A percentile compares a stretch with the other conserved stretches of the same genome.
These are phyloP conservation scores for Prenolepis imparis DNA, from an alignment of 2,888 invertebrate species.

Conservation along the genomic window DNA sequence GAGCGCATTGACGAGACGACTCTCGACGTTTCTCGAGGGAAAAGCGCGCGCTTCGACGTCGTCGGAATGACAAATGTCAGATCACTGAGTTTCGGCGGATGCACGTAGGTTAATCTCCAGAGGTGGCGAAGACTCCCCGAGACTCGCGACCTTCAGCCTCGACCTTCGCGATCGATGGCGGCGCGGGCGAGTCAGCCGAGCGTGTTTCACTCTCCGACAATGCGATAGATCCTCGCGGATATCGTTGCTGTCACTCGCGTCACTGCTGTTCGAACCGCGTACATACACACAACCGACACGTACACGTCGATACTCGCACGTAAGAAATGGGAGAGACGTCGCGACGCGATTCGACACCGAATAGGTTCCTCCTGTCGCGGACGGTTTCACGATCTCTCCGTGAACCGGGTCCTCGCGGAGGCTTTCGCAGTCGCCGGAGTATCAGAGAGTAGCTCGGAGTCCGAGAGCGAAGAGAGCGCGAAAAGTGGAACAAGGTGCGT, in stretches of 20 bases:
- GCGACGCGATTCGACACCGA: neutral
- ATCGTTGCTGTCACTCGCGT: constrained; percentile 51
- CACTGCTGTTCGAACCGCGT: constrained; percentile 30
- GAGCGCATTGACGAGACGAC: neutral
- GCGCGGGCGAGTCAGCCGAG: constrained; percentile 32
- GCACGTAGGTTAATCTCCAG: neutral
- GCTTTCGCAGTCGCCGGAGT: neutral
- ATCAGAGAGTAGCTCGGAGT: neutral
- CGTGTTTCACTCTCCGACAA: constrained; percentile 17
- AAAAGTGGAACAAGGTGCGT: constrained; percentile 11
- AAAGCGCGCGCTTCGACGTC: neutral
- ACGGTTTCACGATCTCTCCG: neutral
- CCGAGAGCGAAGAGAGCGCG: neutral
- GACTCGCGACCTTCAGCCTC: constrained; percentile 56
- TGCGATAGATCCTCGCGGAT: constrained; percentile 15
- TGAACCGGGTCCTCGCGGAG: neutral
- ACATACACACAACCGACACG: constrained; percentile 6
- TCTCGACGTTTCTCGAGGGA: neutral
- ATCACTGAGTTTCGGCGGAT: constrained; percentile 15
- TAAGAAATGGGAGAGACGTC: neutral
- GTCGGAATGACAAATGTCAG: neutral
- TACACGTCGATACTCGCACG: neutral
- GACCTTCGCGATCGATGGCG: constrained; percentile 63
- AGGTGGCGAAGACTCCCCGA: constrained; percentile 2
- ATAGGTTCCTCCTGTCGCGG: neutral